Percentiles rank a stretch among this genome's conserved stretches.
Evolutionary conservation across 2,888 invertebrate genomes (phyloP).

Genomic region (Drosophila basisetae): DNA sequence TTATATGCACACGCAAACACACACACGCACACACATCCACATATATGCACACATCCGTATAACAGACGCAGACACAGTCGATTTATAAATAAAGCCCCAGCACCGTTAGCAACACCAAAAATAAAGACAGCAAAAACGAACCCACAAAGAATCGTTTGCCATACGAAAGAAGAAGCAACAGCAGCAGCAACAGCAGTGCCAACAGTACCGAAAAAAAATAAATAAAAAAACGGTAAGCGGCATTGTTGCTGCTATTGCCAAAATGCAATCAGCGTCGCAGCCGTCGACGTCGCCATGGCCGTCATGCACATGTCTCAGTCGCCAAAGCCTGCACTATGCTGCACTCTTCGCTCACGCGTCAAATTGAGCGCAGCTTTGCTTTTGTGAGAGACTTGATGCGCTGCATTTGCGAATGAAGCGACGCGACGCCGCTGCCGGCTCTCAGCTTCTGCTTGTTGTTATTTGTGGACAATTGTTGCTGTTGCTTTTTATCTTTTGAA

Average conservation of each 20-base stretch:
- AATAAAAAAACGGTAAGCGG: constrained; percentile 48
- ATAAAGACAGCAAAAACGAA: constrained; percentile 42
- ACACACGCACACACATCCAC: not conserved
- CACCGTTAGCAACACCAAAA: constrained; percentile 74
- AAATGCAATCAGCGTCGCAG: constrained; percentile 52
- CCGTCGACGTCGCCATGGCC: not conserved
- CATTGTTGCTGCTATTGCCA: constrained; percentile 34
- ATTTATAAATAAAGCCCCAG: constrained; percentile 60
- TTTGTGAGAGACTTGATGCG: constrained; percentile 33
- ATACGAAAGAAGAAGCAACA: constrained; percentile 8
- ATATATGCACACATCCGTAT: not conserved
- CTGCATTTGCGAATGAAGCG: constrained; percentile 17
- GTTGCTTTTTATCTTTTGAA: constrained; percentile 44
- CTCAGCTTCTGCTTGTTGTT: constrained; percentile 25
- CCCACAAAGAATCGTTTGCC: constrained; percentile 40
- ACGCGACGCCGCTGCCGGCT: constrained; percentile 10
- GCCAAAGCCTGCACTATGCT: not conserved
- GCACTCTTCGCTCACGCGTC: constrained; percentile 7
- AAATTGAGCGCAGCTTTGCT: constrained; percentile 45
- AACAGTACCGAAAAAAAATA: constrained; percentile 52
- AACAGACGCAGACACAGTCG: constrained; percentile 4
- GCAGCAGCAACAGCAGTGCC: constrained; percentile 14
- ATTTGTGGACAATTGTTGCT: constrained; percentile 34
- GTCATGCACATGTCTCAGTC: constrained; percentile 30
- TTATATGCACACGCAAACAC: constrained; percentile 26